Evolutionary conservation across 92 coral and sea anemone species (phyloP).

Genomic region (Scolanthus callimorphus): DNA sequence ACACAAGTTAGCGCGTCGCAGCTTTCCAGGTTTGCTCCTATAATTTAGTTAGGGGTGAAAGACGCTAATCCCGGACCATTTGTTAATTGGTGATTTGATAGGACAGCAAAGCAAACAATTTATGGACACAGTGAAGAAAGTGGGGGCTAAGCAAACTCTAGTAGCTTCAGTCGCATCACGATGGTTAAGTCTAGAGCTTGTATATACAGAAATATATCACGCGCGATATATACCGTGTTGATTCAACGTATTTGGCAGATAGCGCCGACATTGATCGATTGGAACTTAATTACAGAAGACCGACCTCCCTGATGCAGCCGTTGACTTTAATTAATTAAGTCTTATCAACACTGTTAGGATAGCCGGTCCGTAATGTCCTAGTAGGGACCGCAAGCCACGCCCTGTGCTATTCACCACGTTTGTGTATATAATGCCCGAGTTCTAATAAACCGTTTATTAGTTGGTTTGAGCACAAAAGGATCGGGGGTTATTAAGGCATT

Average conservation of each 20-base stretch:
- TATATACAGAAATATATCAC: constrained; percentile 60
- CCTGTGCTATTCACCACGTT: constrained; percentile 1
- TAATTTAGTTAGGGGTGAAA: constrained; percentile 10
- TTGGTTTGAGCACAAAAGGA: too few species aligned
- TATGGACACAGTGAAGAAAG: not conserved
- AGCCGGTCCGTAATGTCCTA: not conserved
- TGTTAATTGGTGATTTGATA: constrained; percentile 17
- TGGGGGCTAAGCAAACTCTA: constrained; percentile 35
- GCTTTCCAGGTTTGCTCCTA: too few species aligned
- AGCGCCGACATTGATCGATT: constrained; percentile 74
- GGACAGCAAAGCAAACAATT: constrained; percentile 3
- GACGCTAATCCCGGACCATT: constrained; percentile 15
- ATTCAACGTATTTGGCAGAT: not conserved
- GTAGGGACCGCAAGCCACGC: constrained; percentile 8
- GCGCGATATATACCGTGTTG: constrained; percentile 2
- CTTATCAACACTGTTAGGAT: constrained; percentile 14
- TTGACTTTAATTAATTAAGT: constrained; percentile 55
- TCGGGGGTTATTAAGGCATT: too few species aligned
- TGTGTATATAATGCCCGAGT: too few species aligned
- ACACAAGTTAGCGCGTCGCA: too few species aligned
- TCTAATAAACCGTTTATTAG: too few species aligned
- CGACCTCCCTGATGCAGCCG: constrained; percentile 85
- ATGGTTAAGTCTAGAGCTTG: constrained; percentile 8
- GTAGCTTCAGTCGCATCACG: constrained; percentile 23
- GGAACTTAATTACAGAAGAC: constrained; percentile 48